phyloP scores from a whole-genome alignment of 2,113 vertebrate species.

The Percina caprodes region DNA sequence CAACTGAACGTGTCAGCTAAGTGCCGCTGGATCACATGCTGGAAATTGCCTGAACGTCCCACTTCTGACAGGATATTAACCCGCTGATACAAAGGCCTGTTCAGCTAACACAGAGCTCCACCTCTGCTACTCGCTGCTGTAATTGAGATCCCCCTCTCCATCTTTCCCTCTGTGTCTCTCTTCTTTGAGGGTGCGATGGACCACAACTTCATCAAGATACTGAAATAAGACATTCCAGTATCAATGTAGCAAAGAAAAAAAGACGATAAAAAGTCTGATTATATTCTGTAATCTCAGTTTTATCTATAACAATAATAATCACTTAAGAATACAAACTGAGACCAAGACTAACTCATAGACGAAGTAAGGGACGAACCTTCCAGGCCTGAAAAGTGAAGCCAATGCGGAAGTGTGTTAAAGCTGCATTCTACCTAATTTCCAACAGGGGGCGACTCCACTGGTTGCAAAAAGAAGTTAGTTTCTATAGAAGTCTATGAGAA shows the following conservation, averaged over 20 bases:
- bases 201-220: background rate
- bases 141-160: background rate
- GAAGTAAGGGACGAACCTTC: too few relatives aligned
- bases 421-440: too few relatives aligned
- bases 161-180: background rate
- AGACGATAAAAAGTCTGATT: background rate
- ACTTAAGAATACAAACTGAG: background rate
- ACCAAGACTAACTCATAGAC: too few relatives aligned
- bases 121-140: background rate
- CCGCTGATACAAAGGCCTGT: slow-evolving; percentile 2
- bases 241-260: background rate
- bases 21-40: background rate
- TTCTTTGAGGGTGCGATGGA: background rate
- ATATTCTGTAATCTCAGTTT: background rate
- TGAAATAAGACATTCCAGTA: background rate
- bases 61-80: slow-evolving; percentile 17
- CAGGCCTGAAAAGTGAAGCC: too few relatives aligned
- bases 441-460: too few relatives aligned
- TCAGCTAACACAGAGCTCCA: background rate
- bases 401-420: too few relatives aligned
- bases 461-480: too few relatives aligned
- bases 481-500: too few relatives aligned
- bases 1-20: background rate
- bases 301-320: background rate
- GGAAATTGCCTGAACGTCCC: background rate